Evolutionary conservation across 2,113 vertebrate species (phyloP).

Genomic region (Plecturocebus donacophilus): DNA sequence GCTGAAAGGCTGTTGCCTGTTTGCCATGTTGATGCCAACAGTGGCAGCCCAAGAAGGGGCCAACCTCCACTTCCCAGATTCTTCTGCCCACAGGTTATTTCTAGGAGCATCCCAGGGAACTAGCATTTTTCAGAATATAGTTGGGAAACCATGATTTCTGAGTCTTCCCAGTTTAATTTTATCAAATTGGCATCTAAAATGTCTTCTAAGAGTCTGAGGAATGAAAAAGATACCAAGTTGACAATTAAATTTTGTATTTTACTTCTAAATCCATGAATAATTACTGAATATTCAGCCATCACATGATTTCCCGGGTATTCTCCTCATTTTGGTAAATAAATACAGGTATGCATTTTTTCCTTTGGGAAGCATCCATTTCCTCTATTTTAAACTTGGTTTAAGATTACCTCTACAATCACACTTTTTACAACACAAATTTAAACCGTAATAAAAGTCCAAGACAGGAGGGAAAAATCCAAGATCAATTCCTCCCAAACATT

Average conservation of each 20-base stretch:
- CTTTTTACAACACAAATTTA: not conserved
- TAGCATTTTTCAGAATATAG: not conserved
- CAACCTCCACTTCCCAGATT: not conserved
- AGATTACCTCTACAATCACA: not conserved
- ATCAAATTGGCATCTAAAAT: not conserved
- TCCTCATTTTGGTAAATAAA: slow-evolving; percentile 8
- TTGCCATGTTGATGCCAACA: not conserved
- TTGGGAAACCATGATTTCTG: not conserved
- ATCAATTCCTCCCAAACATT: not conserved
- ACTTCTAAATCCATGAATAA: not conserved
- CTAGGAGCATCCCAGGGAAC: not conserved
- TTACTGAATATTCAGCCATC: not conserved
- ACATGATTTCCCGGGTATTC: not conserved
- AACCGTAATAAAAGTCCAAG: not conserved
- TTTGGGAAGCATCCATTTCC: not conserved
- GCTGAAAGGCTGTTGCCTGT: not conserved
- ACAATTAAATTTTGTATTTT: not conserved
- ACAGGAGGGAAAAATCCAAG: not conserved
- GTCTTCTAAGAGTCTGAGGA: not conserved
- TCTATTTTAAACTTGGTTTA: not conserved
- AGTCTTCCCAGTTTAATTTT: not conserved
- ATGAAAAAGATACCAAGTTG: not conserved
- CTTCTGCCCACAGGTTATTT: not conserved
- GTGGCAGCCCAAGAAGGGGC: not conserved
- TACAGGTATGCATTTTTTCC: not conserved